Conservation (phyloP, 1,140 invertebrate species). For the Aradophagus sp. region DNA sequence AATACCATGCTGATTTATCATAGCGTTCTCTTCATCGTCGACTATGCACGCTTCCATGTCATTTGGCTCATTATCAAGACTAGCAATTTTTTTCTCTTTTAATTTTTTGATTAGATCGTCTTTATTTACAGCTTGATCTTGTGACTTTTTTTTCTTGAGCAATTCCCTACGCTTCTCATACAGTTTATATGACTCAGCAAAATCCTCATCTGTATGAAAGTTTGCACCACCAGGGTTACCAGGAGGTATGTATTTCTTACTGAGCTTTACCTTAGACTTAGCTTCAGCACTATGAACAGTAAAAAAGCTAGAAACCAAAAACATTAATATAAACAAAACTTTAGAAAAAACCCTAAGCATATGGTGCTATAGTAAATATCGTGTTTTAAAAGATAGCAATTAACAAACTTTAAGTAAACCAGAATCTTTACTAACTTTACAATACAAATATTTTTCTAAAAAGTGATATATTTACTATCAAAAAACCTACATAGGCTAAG, state of each 20-base stretch:
- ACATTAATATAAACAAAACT: slow-evolving; percentile 24
- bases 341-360: slow-evolving; percentile 25
- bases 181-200: slow-evolving; percentile 24
- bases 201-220: slow-evolving; percentile 26
- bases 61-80: slow-evolving; percentile 28
- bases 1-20: slow-evolving; percentile 27
- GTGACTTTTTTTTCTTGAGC: slow-evolving; percentile 24
- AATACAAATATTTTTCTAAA: slow-evolving; percentile 26
- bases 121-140: slow-evolving; percentile 25
- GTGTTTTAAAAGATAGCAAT: slow-evolving; percentile 22
- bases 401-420: slow-evolving; percentile 24
- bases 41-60: slow-evolving; percentile 20
- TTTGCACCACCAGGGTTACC: slow-evolving; percentile 24
- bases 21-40: slow-evolving; percentile 21
- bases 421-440: slow-evolving; percentile 25
- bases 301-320: slow-evolving; percentile 24
- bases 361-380: slow-evolving; percentile 24
- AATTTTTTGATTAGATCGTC: slow-evolving; percentile 27
- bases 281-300: slow-evolving; percentile 21
- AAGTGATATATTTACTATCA: slow-evolving; percentile 21
- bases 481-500: slow-evolving; percentile 13
- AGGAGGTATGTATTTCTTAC: slow-evolving; percentile 23
- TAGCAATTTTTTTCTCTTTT: slow-evolving; percentile 26
- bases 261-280: slow-evolving; percentile 16
- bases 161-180: slow-evolving; percentile 23